Base-by-base conservation (phyloP, 2,888 invertebrate genomes). In the Drosophila picticornis region DNA sequence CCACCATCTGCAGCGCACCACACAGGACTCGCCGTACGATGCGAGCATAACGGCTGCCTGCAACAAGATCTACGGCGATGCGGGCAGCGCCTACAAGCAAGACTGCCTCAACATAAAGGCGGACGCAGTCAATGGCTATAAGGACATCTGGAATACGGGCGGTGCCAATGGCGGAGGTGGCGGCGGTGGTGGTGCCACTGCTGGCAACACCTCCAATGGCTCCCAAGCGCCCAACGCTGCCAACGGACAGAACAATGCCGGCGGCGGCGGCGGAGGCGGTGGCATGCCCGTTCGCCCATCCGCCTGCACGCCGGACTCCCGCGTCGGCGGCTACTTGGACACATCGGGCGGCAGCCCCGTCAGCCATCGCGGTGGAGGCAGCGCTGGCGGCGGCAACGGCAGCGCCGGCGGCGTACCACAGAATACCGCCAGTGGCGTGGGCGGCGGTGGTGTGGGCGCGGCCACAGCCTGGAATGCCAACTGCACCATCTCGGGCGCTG, bases 21-120 rank as follows among this genome's bases (percentile, higher is more conserved):
- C 97, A 64, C 98, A 98, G 94, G 98, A 98, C 92, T 97, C 97
- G 59, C 97, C 97, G 0, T 98, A 98, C 94, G 98, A 98, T 92
- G 97, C 97, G 34, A 97, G 97, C 81, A 97, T 97, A 81, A 96
- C 96, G 78, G 97, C 97, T 36, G 97, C 97, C 51, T 95, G 95
- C 78, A 97, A 97, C 93, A 97, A 97, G 93, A 93, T 93, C 81
- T 93, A 93, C 68, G 91, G 92, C 71, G 93, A 93, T 71, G 93
- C 93, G 32, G 80, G 80, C 82, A 91, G 92, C 64, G 90, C 93
- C 76, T 94, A 94, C 88, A 97, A 97, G 91, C 95, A 96, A 90
- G 97, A 97, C 93, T 97, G 97, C 94, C 96, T 96, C 72, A 93
- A 93, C 70, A 91, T 93, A 57, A 90, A 95, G 94, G 94, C 97